Evolutionary conservation across 1,140 invertebrate species (phyloP), one percentile per base, ranked within the genome.

Genomic region (Saccostrea cuccullata): DNA sequence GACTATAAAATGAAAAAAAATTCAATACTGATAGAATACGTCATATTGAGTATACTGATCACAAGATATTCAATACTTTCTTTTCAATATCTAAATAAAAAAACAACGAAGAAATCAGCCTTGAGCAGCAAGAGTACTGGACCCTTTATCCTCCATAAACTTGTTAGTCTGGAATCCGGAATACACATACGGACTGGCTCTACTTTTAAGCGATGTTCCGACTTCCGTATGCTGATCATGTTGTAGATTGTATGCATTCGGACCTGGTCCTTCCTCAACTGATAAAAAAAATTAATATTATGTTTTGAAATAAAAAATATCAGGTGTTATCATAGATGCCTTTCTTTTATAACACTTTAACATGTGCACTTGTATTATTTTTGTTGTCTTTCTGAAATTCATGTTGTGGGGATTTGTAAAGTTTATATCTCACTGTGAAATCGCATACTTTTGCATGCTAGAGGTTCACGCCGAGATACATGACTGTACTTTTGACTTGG

Each of bases 141-240:
- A 11, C 5, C 70, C 26, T 2, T 15, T 30, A 77, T 87, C 82
- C 17, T 90, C 89, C 17, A 56, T 56, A 47, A 92, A 17, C 84
- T 90, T 91, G 36, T 85, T 90, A 13, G 90, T 88, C 17, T 86
- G 77, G 64, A 91, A 92, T 47, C 92, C 92, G 4, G 91, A 91
- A 55, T 91, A 92, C 2, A 92, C 88, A 26, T 86, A 91, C 13
- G 91, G 92, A 84, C 90, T 92, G 1, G 90, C 87, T 83, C 92
- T 67, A 56, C 91, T 90, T 60, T 92, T 92, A 6, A 89, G 70
- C 20, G 89, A 67, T 55, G 83, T 82, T 86, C 84, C 85, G 4
- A 82, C 36, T n/a, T 84, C 60, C 4, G 86, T 55, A 15, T 84
- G 84, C 17, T 47, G 84, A 30, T 55, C 40, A 11, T 86, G 82